Percentiles rank a stretch among this genome's conserved stretches.
Conservation (phyloP, 2,113 vertebrate species). For the Mesembrinibis cayennensis region DNA sequence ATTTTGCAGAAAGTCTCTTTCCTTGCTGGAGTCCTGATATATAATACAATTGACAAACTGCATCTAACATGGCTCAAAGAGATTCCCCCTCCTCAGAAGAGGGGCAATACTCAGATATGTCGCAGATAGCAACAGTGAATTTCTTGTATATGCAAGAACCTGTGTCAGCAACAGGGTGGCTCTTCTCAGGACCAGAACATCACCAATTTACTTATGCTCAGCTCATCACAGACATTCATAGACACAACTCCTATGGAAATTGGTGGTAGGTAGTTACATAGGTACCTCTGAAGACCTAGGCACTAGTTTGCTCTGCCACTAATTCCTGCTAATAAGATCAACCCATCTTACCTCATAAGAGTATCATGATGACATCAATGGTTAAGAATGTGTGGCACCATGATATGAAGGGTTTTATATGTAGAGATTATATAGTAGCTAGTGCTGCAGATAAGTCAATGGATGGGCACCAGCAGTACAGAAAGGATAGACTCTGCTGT, state of each 20-base stretch:
- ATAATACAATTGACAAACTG: neutral
- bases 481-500: neutral
- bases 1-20: neutral
- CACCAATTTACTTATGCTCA: neutral
- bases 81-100: neutral
- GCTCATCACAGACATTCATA: neutral
- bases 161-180: neutral
- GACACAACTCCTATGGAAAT: neutral
- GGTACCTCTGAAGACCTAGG: neutral
- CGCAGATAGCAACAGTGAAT: neutral
- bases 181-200: neutral
- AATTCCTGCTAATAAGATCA: neutral
- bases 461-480: neutral
- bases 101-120: neutral
- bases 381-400: neutral
- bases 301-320: neutral
- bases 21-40: neutral
- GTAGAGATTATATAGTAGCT: neutral
- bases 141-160: neutral
- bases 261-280: neutral
- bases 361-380: neutral
- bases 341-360: neutral
- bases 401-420: neutral
- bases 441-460: neutral
- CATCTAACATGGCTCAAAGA: neutral